Base-by-base conservation (phyloP, 2,888 invertebrate genomes). In the Cryptosula pallasiana region DNA sequence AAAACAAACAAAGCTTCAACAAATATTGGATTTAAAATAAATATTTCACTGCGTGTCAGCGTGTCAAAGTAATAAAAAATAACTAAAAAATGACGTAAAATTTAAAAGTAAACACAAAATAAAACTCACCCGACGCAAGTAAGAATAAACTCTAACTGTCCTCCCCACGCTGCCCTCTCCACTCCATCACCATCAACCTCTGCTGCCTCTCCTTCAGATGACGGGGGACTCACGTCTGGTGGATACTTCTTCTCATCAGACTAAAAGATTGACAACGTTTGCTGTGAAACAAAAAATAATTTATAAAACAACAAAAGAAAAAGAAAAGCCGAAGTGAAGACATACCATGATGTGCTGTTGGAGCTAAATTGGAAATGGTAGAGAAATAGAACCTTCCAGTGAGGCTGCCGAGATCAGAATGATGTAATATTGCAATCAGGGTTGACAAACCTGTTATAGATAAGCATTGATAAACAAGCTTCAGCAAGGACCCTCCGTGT, bases 91-190 rank as follows among this genome's bases (percentile, higher is more conserved):
- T n/a, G n/a, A n/a, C n/a, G n/a, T n/a, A n/a, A n/a, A n/a, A n/a
- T n/a, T n/a, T n/a, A n/a, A n/a, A n/a, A n/a, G n/a, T n/a, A n/a
- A n/a, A n/a, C n/a, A n/a, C n/a, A n/a, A n/a, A n/a, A n/a, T n/a
- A n/a, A 45, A 20, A 23, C 57, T 63, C 27, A 63, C 63, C 63
- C 63, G 5, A 63, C 63, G 32, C 63, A 63, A 29, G 63, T 63
- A 32, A 63, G 63, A 63, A 63, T 63, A 63, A 63, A 63, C 34
- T 63, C 63, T 25, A 63, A 16, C 32, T 63, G 63, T 13, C 63
- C 63, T 63, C 63, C 63, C 63, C 63, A 63, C 9, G 63, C 63
- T 32, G 63, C 63, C 13, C 63, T 27, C 32, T 63, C 63, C 3
- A 16, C 29, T 3, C 63, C 63, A 32, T 63, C 63, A 29, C 32